These are phyloP conservation scores for Sturnira hondurensis DNA, from an alignment of 2,113 vertebrate genomes.

Conservation along the genomic window DNA sequence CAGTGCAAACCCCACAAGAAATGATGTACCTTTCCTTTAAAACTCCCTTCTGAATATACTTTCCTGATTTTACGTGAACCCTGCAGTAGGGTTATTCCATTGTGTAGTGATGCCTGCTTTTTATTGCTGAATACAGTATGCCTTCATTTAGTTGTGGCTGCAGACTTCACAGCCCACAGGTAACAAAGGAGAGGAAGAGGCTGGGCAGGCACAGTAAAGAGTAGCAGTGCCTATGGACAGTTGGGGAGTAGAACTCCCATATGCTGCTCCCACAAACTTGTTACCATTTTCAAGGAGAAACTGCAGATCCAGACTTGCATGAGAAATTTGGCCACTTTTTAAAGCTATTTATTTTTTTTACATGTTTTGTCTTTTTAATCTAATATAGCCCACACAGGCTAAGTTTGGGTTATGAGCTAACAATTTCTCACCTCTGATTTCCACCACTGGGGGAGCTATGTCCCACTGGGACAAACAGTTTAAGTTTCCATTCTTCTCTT, in stretches of 20 bases:
- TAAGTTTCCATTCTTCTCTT: not conserved
- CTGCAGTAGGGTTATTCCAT: not conserved
- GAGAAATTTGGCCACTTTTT: not conserved
- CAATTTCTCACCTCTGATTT: not conserved
- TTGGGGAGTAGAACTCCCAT: fast-evolving
- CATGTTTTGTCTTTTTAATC: too few species aligned
- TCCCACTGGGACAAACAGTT: not conserved
- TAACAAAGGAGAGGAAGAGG: not conserved
- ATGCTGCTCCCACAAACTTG: not conserved
- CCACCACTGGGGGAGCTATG: fast-evolving
- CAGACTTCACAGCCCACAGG: not conserved
- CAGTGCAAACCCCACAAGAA: not conserved
- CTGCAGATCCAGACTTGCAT: not conserved
- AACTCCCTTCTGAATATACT: not conserved
- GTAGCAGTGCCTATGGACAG: not conserved
- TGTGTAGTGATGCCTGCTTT: not conserved
- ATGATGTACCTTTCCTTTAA: not conserved
- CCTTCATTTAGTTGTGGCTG: not conserved
- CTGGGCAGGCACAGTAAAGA: not conserved
- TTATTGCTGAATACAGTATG: fast-evolving
- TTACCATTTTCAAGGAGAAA: not conserved
- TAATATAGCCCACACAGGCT: not conserved
- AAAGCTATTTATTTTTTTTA: not conserved
- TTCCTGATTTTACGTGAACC: not conserved
- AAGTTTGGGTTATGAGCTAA: not conserved